A percentile compares a stretch with the other conserved stretches of the same genome.
Conservation (phyloP, 1,140 invertebrate species). For the Brachystomella parvula region DNA sequence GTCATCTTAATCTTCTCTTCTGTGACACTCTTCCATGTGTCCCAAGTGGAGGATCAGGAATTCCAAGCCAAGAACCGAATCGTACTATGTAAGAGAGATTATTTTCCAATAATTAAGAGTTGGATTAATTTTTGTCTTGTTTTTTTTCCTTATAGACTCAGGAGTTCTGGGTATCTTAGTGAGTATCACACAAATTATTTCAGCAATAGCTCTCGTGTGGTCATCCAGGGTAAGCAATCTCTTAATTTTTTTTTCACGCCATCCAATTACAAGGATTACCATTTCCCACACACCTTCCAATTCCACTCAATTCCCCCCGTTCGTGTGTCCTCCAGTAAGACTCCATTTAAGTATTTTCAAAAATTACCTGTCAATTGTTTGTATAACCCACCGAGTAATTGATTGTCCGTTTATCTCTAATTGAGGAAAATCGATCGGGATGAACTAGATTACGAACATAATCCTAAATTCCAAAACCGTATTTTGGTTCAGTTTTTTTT, state of each 20-base stretch:
- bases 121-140: background rate
- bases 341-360: no score
- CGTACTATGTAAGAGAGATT: slow-evolving; percentile 5
- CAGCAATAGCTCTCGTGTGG: background rate
- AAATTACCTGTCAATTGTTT: background rate
- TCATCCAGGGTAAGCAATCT: background rate
- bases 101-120: background rate
- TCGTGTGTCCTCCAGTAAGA: no score
- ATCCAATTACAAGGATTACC: background rate
- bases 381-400: background rate
- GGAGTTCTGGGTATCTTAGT: background rate
- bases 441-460: no score
- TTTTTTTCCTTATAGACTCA: background rate
- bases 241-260: background rate
- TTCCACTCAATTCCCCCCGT: background rate
- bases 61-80: background rate
- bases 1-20: background rate
- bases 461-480: no score
- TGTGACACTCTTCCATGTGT: background rate
- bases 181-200: background rate
- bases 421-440: no score
- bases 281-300: background rate
- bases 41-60: background rate
- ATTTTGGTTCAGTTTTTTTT: no score
- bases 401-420: background rate